Base-by-base conservation (phyloP, 2,888 invertebrate species). In the Melitaea athalia region DNA sequence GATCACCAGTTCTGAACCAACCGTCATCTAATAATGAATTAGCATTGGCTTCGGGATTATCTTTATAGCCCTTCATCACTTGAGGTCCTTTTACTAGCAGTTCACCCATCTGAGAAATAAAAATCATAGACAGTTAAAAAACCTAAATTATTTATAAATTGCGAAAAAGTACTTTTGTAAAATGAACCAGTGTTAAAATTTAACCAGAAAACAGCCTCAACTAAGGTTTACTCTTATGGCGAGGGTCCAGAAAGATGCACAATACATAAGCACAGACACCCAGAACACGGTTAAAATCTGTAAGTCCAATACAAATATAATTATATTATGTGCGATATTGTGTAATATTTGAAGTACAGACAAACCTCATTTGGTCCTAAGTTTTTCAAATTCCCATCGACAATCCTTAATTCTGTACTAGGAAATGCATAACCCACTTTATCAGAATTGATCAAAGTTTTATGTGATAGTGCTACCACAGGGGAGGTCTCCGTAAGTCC, bases 1-100 rank as follows among this genome's bases (percentile, higher is more conserved):
- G 82, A 79, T 97, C 97, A 6, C 97, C 97, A 1, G 95, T 95
- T 75, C 95, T 94, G 14, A 96, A 87, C 97, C 97, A 98, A 0
- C 95, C 95, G 59, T 94, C 94, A 47, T 91, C 94, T 62, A 93
- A 86, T 78, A 97, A 95, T 10, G 94, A 94, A 8, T 95, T 94
- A 52, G 90, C 87, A 5, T 95, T 97, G 6, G 96, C 97, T 79
- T 96, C 92, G 1, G 94, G 94, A 78, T 96, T 96, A 74, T 96
- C 95, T 71, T 94, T 94, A 78, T 98, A 98, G 0, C 97, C 96
- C 78, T 94, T 94, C 96, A 97, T 97, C 0, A 97, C 92, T 79
- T 97, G 96, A 0, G 97, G 96, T 0, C 97, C 97, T 74, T 94
- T 94, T 3, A 96, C 88, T 63, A 95, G 93, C 8, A 97, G 80